Conservation (phyloP, 2,113 vertebrate species). For the Ptilorrhoa leucosticta region DNA sequence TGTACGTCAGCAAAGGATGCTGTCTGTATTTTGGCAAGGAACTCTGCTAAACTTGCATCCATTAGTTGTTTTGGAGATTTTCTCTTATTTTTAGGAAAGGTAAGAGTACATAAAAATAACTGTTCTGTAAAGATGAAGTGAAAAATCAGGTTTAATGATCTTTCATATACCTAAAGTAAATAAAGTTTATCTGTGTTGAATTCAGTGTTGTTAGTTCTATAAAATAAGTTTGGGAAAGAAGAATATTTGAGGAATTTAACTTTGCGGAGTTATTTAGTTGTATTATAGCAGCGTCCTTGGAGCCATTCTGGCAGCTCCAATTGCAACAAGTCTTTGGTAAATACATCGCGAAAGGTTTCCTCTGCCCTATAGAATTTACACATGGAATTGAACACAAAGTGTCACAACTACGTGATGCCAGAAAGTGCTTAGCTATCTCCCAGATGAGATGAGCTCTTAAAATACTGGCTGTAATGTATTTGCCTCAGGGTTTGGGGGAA, state of each 20-base stretch:
- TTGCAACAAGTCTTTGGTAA: not conserved
- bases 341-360: not conserved
- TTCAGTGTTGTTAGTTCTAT: not conserved
- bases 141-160: not conserved
- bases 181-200: not conserved
- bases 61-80: conserved; percentile 71
- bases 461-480: not conserved
- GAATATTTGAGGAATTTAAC: not conserved
- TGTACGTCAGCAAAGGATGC: conserved; percentile 74
- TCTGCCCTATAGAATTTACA: not conserved
- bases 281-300: not conserved
- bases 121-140: not conserved
- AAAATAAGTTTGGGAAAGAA: not conserved
- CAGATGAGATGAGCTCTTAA: not conserved
- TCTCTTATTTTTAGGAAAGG: conserved; percentile 79
- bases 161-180: not conserved
- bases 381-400: not conserved
- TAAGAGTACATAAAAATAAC: conserved; percentile 16
- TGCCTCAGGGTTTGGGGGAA: not conserved
- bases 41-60: conserved; percentile 52
- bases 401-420: not conserved
- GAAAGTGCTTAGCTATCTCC: not conserved
- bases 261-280: not conserved
- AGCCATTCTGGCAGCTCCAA: not conserved
- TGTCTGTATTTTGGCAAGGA: conserved; percentile 56